Percentiles rank a stretch among this genome's conserved stretches.
Evolutionary conservation across 2,888 invertebrate species (phyloP).

Genomic region (Folsomia manolachei): DNA sequence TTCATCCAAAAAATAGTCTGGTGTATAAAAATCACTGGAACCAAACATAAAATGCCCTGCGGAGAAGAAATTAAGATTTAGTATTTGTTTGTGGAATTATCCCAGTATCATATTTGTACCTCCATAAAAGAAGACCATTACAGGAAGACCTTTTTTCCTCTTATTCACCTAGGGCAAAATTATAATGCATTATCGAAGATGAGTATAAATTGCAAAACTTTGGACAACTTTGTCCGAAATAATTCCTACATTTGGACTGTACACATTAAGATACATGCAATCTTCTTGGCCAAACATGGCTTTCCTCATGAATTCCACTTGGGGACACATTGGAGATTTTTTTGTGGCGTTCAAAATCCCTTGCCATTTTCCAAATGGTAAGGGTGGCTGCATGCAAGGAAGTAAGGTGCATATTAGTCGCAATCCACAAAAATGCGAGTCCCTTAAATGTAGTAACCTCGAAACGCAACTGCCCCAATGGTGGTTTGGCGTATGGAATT

Average conservation of each 20-base stretch:
- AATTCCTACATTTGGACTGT: constrained; percentile 24
- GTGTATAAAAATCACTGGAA: constrained; percentile 28
- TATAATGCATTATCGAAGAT: no score
- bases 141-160: constrained; percentile 22
- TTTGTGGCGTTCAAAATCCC: constrained; percentile 27
- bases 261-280: constrained; percentile 20
- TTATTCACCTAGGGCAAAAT: no score
- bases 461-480: constrained; percentile 23
- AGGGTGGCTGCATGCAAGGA: constrained; percentile 32
- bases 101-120: no score
- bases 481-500: constrained; percentile 26
- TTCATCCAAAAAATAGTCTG: constrained; percentile 37
- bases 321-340: constrained; percentile 22
- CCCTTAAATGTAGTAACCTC: constrained; percentile 18
- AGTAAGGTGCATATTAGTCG: not conserved
- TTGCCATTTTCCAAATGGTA: constrained; percentile 28
- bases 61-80: not conserved
- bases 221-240: no score
- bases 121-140: constrained; percentile 42
- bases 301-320: constrained; percentile 21
- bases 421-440: no score
- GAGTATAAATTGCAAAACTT: no score
- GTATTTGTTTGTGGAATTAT: no score
- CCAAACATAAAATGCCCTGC: constrained; percentile 39
- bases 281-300: constrained; percentile 21